Evolutionary conservation across 2,797 vertebrate genomes (phyloP).

Genomic region (Antrozous pallidus): DNA sequence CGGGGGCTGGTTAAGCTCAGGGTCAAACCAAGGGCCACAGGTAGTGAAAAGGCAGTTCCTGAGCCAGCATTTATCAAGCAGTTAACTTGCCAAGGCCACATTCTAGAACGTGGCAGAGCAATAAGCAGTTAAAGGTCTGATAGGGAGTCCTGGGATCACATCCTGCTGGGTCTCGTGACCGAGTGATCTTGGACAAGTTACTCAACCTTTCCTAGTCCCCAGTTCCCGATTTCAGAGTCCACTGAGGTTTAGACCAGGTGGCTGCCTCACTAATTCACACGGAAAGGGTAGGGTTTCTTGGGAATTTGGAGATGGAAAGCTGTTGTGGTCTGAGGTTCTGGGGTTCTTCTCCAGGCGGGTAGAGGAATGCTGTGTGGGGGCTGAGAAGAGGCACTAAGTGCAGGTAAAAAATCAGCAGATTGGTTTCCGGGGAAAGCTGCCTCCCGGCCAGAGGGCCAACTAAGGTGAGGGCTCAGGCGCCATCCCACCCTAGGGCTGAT

Average conservation of each 20-base stretch:
- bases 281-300: neutral
- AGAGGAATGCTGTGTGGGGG: neutral
- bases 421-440: neutral
- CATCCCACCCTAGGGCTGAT: neutral
- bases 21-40: conserved; percentile 5
- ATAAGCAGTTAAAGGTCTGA: neutral
- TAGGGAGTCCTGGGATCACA: neutral
- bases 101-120: neutral
- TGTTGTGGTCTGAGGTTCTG: neutral
- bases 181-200: neutral
- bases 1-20: neutral
- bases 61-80: neutral
- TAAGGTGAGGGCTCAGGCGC: neutral
- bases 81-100: neutral
- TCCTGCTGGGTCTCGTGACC: neutral
- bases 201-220: neutral
- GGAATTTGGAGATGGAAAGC: neutral
- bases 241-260: neutral
- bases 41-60: neutral
- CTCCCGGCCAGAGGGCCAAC: neutral
- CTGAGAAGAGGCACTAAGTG: too few species aligned
- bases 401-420: neutral
- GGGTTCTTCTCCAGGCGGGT: neutral
- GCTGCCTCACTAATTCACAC: neutral
- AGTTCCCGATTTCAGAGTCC: neutral